These are phyloP conservation scores for Danio tinwini DNA, from an alignment of 2,797 vertebrate genomes.

Conservation along the genomic window DNA sequence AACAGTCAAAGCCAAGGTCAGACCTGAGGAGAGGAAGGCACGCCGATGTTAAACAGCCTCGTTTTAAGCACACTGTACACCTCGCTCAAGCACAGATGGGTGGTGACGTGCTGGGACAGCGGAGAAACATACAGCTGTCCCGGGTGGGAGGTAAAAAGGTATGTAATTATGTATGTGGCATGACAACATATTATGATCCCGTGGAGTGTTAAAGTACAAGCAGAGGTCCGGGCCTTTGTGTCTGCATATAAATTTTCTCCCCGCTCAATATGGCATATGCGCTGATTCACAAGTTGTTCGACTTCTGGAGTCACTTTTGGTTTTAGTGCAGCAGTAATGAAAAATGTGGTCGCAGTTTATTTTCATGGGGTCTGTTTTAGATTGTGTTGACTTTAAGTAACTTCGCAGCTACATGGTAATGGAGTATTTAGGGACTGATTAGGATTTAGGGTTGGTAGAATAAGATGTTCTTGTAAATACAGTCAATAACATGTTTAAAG, in stretches of 20 bases:
- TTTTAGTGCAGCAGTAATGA: neutral
- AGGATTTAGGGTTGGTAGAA: too few species aligned
- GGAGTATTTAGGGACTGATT: too few species aligned
- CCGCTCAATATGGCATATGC: neutral
- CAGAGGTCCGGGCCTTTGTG: constrained; percentile 31
- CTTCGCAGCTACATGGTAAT: too few species aligned
- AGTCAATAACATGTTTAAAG: too few species aligned
- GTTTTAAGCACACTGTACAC: constrained; percentile 39
- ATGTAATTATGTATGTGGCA: constrained; percentile 38
- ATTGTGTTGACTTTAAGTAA: too few species aligned
- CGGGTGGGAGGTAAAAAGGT: constrained; percentile 27
- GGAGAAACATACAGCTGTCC: constrained; percentile 3
- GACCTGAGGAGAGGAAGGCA: constrained; percentile 37
- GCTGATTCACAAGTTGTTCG: neutral
- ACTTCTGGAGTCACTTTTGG: neutral
- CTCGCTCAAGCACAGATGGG: constrained; percentile 41
- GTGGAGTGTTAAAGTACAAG: neutral
- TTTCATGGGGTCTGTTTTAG: too few species aligned
- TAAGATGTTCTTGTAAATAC: too few species aligned
- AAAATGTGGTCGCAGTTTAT: too few species aligned
- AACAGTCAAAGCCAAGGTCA: constrained; percentile 54
- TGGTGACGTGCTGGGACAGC: neutral
- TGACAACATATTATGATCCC: constrained; percentile 25
- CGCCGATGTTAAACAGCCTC: constrained; percentile 37
- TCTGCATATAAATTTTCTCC: constrained; percentile 10